Evolutionary conservation across 2,888 invertebrate genomes (phyloP).

Genomic region (Caenorhabditis angaria): DNA sequence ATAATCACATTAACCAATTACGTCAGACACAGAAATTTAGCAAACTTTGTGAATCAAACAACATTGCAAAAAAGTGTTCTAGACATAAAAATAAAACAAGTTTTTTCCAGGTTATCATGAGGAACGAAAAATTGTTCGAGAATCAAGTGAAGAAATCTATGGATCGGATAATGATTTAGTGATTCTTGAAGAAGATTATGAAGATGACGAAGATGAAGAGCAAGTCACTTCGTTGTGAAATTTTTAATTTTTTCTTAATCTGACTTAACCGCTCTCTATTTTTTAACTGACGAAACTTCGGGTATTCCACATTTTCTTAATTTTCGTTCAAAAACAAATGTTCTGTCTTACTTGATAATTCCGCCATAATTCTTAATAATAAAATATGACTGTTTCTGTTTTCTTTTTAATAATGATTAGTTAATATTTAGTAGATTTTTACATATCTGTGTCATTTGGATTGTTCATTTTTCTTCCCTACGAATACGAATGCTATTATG

Average conservation of each 20-base stretch:
- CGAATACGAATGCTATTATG: too few relatives aligned
- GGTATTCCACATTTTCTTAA: neutral
- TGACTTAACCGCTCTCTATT: neutral
- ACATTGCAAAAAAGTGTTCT: neutral
- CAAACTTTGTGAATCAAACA: neutral
- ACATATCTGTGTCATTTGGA: slow-evolving; percentile 4
- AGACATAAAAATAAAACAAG: neutral
- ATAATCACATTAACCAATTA: neutral
- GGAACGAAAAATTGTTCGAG: slow-evolving; percentile 49
- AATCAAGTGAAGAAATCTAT: slow-evolving; percentile 52
- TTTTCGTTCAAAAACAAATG: neutral
- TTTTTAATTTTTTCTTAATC: neutral
- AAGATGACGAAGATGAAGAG: slow-evolving; percentile 52
- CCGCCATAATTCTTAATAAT: neutral
- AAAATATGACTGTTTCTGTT: neutral
- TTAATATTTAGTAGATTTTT: too few relatives aligned
- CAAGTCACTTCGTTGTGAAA: slow-evolving; percentile 44
- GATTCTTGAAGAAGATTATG: slow-evolving; percentile 59
- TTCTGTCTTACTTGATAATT: neutral
- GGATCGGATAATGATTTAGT: slow-evolving; percentile 59
- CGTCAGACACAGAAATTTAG: neutral
- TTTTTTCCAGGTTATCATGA: slow-evolving; percentile 52
- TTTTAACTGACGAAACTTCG: neutral
- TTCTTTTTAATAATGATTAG: neutral
- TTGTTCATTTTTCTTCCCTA: too few relatives aligned